phyloP scores from a whole-genome alignment of 1,140 invertebrate genomes.

The Propsilocerus akamusi region DNA sequence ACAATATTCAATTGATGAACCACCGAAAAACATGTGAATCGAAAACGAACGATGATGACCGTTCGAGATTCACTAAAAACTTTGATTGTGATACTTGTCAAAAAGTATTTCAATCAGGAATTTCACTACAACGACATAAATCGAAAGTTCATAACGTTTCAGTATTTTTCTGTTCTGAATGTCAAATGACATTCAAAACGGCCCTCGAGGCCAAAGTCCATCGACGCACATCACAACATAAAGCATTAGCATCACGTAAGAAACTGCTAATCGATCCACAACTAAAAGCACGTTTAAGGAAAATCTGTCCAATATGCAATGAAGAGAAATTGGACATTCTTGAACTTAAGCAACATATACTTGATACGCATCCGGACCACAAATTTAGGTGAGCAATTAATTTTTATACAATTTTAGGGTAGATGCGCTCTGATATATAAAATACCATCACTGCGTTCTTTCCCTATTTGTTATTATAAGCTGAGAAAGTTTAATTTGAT shows the following conservation, averaged over 20 bases:
- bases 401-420: slow-evolving; percentile 7
- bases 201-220: slow-evolving; percentile 42
- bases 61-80: slow-evolving; percentile 28
- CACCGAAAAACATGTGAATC: slow-evolving; percentile 31
- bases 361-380: slow-evolving; percentile 35
- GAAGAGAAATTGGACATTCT: slow-evolving; percentile 27
- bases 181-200: slow-evolving; percentile 38
- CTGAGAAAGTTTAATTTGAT: no score
- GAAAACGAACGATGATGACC: slow-evolving; percentile 33
- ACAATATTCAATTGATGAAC: slow-evolving; percentile 45
- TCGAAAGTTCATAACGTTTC: slow-evolving; percentile 31
- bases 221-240: slow-evolving; percentile 38
- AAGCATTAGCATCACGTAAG: slow-evolving; percentile 27
- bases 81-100: slow-evolving; percentile 33
- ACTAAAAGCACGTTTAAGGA: slow-evolving; percentile 20
- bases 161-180: slow-evolving; percentile 45
- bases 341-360: slow-evolving; percentile 43
- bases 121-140: slow-evolving; percentile 45
- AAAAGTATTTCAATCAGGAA: slow-evolving; percentile 32
- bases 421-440: no score
- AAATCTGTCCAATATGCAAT: slow-evolving; percentile 39
- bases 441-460: no score
- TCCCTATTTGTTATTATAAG: no score
- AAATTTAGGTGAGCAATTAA: slow-evolving; percentile 26
- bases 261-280: slow-evolving; percentile 25